These are phyloP conservation scores for Raja brachyura DNA, from an alignment of 2,113 vertebrate species.

Conservation along the genomic window DNA sequence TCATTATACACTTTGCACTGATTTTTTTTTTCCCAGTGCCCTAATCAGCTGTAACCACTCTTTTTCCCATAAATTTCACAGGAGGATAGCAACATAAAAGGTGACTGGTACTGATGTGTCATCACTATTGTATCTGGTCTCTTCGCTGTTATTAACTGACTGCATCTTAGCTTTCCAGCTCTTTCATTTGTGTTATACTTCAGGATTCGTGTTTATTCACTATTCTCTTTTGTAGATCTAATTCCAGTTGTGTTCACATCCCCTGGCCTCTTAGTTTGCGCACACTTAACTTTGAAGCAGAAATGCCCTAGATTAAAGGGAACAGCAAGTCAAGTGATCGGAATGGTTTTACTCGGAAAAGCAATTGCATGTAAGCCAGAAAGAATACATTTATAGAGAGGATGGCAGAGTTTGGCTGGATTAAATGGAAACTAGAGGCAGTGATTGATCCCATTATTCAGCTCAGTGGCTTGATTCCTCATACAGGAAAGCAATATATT, in stretches of 20 bases:
- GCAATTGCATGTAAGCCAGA: background rate
- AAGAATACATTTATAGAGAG: background rate
- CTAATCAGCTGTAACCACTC: background rate
- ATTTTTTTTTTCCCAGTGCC: background rate
- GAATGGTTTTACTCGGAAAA: background rate
- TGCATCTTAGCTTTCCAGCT: background rate
- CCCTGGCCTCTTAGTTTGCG: background rate
- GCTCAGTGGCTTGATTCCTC: slow-evolving; percentile 28
- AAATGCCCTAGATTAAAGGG: background rate
- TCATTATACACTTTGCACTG: background rate
- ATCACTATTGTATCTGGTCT: slow-evolving; percentile 13
- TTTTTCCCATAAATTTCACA: slow-evolving; percentile 18
- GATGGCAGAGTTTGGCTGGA: background rate
- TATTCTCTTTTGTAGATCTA: background rate
- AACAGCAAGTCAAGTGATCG: background rate
- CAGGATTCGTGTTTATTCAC: background rate
- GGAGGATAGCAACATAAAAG: background rate
- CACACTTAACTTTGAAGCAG: background rate
- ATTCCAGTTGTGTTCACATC: background rate
- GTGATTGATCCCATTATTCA: slow-evolving; percentile 31
- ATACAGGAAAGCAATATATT: slow-evolving; percentile 32
- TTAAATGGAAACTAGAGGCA: slow-evolving; percentile 31
- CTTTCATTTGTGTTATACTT: background rate
- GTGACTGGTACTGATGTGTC: background rate
- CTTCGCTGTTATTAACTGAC: slow-evolving; percentile 24